Conservation (phyloP, 2,888 invertebrate genomes). For the Xylota segnis region DNA sequence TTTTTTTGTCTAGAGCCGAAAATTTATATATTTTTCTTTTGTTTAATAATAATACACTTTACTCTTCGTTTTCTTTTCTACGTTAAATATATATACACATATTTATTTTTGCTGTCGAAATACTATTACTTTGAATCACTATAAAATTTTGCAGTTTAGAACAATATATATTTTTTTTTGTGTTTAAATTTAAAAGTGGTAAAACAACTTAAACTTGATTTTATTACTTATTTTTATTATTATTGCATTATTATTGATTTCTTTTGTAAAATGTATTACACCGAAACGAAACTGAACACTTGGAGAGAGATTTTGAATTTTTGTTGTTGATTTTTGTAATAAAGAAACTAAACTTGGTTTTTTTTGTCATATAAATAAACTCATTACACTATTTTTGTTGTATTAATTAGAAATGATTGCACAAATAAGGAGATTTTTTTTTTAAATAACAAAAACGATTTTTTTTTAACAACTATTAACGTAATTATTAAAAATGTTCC, state of each 20-base stretch:
- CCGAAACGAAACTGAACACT: conserved; percentile 77
- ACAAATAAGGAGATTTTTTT: conserved; percentile 79
- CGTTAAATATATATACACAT: conserved; percentile 38
- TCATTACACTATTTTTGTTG: conserved; percentile 72
- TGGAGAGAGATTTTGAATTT: conserved; percentile 75
- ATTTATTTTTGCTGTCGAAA: conserved; percentile 70
- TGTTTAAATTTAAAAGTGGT: conserved; percentile 17
- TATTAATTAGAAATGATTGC: conserved; percentile 73
- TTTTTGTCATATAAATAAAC: conserved; percentile 57
- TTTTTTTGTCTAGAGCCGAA: conserved; percentile 74
- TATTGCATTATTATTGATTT: conserved; percentile 77
- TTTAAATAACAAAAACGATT: conserved; percentile 83
- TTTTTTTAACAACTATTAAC: conserved; percentile 84
- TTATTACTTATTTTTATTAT: conserved; percentile 77
- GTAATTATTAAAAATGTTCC: conserved; percentile 85
- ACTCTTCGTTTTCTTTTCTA: conserved; percentile 60
- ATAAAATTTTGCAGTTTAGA: conserved; percentile 71
- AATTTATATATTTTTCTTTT: conserved; percentile 57
- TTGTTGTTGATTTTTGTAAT: conserved; percentile 72
- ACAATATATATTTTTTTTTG: conserved; percentile 63
- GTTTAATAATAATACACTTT: conserved; percentile 68
- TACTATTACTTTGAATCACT: conserved; percentile 63
- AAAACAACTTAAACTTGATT: conserved; percentile 62
- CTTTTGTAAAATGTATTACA: conserved; percentile 74
- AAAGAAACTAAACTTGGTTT: conserved; percentile 63